Evolutionary conservation across 2,797 vertebrate genomes (phyloP), one percentile per base, ranked within the genome.

Genomic region (Siniperca undulata): DNA sequence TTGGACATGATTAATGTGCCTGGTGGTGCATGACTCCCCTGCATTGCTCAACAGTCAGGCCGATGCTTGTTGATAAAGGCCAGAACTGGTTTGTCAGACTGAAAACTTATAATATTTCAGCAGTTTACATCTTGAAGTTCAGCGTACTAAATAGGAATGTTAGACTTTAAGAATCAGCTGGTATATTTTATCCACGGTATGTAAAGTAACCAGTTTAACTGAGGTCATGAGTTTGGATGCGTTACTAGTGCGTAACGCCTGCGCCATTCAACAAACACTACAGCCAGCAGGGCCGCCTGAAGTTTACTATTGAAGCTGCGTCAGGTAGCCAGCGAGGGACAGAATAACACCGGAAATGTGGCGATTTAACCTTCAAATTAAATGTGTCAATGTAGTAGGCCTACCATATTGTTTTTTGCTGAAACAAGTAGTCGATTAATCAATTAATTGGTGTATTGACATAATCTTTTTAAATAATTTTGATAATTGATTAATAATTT

Each of bases 221-320:
- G 56, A 74, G 64, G 72, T 87, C 84, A 86, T 77, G 78, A 58
- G 88, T 74, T 85, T 72, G 56, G 65, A 24, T 69, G 67, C 42
- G 27, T 71, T 68, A 59, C 42, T 20, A 17, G 17, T 70, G 78
- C 62, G 19, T 74, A 79, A 70, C 10, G 46, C 34, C 38, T 70
- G 70, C 34, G 30, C 56, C 67, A 61, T 53, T 38, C 62, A 69
- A 42, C 30, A 65, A 50, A 69, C 20, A 44, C 7, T 16, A n/a
- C 40, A 61, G 27, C 14, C 38, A 61, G 27, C 14, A 48, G 9
- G 30, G 42, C 14, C n/a, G 20, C 19, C 22, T 55, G 9, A 78
- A 66, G 75, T 70, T 86, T 67, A 56, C 59, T 53, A 5, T 4
- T 38, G 4, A 36, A 36, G 16, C 24, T 36, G 66, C 13, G 56